Evolutionary conservation across 2,888 invertebrate species (phyloP), one percentile per base, ranked within the genome.

Genomic region (Aphelenchoides bicaudatus): DNA sequence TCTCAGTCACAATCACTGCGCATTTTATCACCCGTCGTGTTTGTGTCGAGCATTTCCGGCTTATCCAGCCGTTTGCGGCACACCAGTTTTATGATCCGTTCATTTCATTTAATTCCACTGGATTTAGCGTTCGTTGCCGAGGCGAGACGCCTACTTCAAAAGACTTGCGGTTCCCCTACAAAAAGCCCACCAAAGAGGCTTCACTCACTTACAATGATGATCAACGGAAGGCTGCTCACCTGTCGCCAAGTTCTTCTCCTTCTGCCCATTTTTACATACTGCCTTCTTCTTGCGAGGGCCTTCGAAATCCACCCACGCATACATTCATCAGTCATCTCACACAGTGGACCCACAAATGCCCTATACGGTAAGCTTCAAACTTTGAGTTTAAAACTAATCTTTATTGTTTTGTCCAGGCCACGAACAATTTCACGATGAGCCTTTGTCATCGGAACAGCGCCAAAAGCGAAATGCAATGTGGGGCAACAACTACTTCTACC

Each of bases 261-360:
- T 8, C 3, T 51, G 2, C 5, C 39, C 39, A 25, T 52, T 28
- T 28, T 39, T 13, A 39, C 39, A 6, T 23, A 29, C 38, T 19
- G 27, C 29, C 1, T 19, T 27, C 21, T 16, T 30, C 16, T 27
- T 28, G 47, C 54, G 38, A 30, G n/a, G 8, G 54, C 46, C 25
- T 61, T 54, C 59, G 60, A 34, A 31, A 25, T 56, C 13, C 38
- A 43, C 30, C 21, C 63, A n/a, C 28, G 37, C 29, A 10, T 10
- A 6, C 10, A 30, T 19, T 23, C 38, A 6, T 59, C 66, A 23
- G 59, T 60, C 27, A 38, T 67, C 50, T 75, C 74, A 5, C 73
- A 74, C 58, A 70, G 68, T 31, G 72, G 73, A 10, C 71, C 74
- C 10, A 61, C 58, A 30, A 66, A 63, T 43, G 58, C 56, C 2